phyloP scores from a whole-genome alignment of 2,113 vertebrate genomes.

The Stomatorhinus ivindoensis region DNA sequence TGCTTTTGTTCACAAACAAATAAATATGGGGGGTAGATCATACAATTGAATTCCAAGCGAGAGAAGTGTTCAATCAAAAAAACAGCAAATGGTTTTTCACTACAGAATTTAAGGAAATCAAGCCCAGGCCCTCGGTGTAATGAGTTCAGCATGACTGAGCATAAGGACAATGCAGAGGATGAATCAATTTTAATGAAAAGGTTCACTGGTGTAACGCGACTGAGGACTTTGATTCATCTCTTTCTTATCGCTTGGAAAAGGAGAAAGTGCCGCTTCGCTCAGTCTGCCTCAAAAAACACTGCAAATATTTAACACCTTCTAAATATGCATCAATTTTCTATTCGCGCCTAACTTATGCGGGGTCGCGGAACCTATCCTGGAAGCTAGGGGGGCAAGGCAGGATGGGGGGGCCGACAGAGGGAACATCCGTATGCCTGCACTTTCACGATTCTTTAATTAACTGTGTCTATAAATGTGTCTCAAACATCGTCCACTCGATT shows the following conservation, averaged over 20 bases:
- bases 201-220: not conserved
- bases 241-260: not conserved
- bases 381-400: not conserved
- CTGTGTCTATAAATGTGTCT: not conserved
- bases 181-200: slow-evolving; percentile 19
- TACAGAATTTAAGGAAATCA: slow-evolving; percentile 13
- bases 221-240: not conserved
- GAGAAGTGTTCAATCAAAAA: not conserved
- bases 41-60: not conserved
- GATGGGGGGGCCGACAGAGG: not conserved
- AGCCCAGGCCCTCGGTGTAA: not conserved
- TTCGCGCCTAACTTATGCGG: not conserved
- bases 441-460: not conserved
- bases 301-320: not conserved
- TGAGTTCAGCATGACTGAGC: slow-evolving; percentile 15
- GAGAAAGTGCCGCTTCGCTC: not conserved
- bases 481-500: not conserved
- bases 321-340: not conserved
- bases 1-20: not conserved
- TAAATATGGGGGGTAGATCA: not conserved
- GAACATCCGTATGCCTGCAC: not conserved
- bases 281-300: not conserved
- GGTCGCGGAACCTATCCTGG: not conserved
- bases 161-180: not conserved
- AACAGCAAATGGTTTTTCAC: not conserved